Evolutionary conservation across 2,888 invertebrate species (phyloP), one percentile per base, ranked within the genome.

Genomic region (Antitype chi): DNA sequence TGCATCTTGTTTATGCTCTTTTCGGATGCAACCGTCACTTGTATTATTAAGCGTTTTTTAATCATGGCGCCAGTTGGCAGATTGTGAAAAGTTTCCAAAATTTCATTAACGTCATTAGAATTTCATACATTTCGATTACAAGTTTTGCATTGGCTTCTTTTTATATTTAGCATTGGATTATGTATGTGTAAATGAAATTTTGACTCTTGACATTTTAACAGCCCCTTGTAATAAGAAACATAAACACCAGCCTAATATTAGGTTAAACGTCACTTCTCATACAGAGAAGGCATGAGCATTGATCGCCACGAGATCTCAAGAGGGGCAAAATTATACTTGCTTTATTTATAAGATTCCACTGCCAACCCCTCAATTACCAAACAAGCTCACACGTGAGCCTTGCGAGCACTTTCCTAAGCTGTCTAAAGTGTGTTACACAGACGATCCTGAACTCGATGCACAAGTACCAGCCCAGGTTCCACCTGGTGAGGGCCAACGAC

Each of bases 401-500:
- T 70, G 85, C 89, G 94, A 92, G 92, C 95, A 94, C 93, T 93
- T 95, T 95, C 96, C 96, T 96, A 96, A 96, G 95, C 95, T 95
- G 93, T 95, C 77, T 96, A 90, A 96, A 96, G 96, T 96, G 96
- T 96, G 96, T 96, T 76, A 96, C 96, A 86, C 98, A 99, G 99
- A 99, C 99, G 97, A 99, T 99, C 97, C 98, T 99, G 96, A 99
- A 99, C 97, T 99, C 99, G 92, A 99, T 99, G 99, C 99, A 99
- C 98, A 99, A 99, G 97, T 99, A 99, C 97, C 99, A 99, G 97
- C 99, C 99, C 87, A 97, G 99, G 97, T 99, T 99, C 97, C 99
- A 99, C 97, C 98, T 99, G 96, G 99, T 99, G 91, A 97, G 99
- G 92, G 99, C 99, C 93, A 99, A 99, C 97, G 99, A 99, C 97